Conservation (phyloP, 2,888 invertebrate species). For the Lysandra bellargus region DNA sequence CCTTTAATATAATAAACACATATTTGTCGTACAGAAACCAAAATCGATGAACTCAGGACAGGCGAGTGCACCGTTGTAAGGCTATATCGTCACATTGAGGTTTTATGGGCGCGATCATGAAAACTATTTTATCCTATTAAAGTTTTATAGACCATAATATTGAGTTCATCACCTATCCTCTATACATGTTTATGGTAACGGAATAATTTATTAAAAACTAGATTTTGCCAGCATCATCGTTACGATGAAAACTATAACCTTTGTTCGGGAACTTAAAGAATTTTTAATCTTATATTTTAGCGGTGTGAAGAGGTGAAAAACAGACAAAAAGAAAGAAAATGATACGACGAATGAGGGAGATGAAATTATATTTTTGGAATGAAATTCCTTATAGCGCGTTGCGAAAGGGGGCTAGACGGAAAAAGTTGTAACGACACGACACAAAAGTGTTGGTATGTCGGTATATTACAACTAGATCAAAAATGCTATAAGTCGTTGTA, state of each 20-base stretch:
- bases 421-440: too few relatives aligned
- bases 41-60: background rate
- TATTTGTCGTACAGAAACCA: background rate
- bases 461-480: too few relatives aligned
- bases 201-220: background rate
- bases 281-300: background rate
- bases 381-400: too few relatives aligned
- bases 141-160: conserved; percentile 24
- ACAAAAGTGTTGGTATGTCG: too few relatives aligned
- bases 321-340: background rate
- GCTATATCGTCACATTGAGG: background rate
- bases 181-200: background rate
- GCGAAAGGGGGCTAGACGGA: too few relatives aligned
- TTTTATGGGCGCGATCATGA: background rate
- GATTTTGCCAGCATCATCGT: too few relatives aligned
- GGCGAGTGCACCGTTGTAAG: background rate
- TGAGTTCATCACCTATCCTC: conserved; percentile 10
- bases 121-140: conserved; percentile 14
- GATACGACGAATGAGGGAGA: background rate
- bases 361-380: too few relatives aligned
- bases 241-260: too few relatives aligned
- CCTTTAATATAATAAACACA: background rate
- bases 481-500: too few relatives aligned
- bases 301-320: background rate
- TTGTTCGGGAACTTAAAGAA: too few relatives aligned